Conservation (phyloP, 2,113 vertebrate species). For the chimpanzee (Pan troglodytes) region NHGRI_mPanTro3-v2.1_pri NC_072418.2:15762001-15762500, state of each 20-base stretch:
- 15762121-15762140: neutral
- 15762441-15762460: neutral
- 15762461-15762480: neutral
- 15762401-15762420: neutral
- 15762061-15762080: neutral
- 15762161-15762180: neutral
- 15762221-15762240: neutral
- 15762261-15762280: neutral
- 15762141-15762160: neutral
- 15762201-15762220: neutral
- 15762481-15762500: neutral
- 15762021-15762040: neutral
- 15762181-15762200: neutral
- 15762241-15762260: neutral
- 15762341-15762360: neutral
- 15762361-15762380: neutral
- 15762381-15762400: neutral
- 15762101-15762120: neutral
- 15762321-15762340: neutral
- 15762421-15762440: neutral
- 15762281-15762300: neutral
- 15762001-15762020: neutral
- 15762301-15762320: neutral
- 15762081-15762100: neutral
- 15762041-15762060: neutral